Evolutionary conservation across 2,113 vertebrate species (phyloP).

Genomic region (Phyllostomus hastatus): DNA sequence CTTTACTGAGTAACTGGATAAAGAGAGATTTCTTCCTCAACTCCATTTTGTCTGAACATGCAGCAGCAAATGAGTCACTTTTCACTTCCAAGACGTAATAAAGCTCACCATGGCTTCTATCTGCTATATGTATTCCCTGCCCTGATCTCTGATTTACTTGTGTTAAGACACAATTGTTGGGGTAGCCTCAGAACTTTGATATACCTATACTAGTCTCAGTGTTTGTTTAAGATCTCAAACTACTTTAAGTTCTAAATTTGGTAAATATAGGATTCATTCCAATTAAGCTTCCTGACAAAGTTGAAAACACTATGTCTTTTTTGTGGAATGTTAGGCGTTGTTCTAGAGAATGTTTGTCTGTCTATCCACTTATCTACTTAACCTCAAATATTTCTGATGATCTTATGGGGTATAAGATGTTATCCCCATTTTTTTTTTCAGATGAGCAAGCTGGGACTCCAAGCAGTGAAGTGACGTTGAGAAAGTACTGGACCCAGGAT

Average conservation of each 20-base stretch:
- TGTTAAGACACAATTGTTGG: background rate
- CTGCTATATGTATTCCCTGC: conserved; percentile 67
- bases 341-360: background rate
- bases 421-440: background rate
- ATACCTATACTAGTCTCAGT: background rate
- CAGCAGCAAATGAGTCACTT: conserved; percentile 54
- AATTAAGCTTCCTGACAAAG: conserved; percentile 6
- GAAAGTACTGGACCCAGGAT: background rate
- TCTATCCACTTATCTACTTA: background rate
- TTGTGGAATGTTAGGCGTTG: background rate
- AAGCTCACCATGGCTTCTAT: conserved; percentile 28
- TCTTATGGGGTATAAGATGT: background rate
- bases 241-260: conserved; percentile 17
- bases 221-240: conserved; percentile 40
- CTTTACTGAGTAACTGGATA: conserved; percentile 59
- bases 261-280: conserved; percentile 11
- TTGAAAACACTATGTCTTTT: background rate
- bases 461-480: background rate
- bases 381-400: background rate
- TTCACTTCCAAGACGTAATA: conserved; percentile 49
- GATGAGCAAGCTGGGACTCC: background rate
- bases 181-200: conserved; percentile 29
- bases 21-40: conserved; percentile 55
- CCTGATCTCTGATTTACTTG: conserved; percentile 46
- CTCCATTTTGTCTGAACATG: conserved; percentile 62